Evolutionary conservation across 53 echinoderm and acorn worm species (phyloP).

Genomic region (Henricia sp.): DNA sequence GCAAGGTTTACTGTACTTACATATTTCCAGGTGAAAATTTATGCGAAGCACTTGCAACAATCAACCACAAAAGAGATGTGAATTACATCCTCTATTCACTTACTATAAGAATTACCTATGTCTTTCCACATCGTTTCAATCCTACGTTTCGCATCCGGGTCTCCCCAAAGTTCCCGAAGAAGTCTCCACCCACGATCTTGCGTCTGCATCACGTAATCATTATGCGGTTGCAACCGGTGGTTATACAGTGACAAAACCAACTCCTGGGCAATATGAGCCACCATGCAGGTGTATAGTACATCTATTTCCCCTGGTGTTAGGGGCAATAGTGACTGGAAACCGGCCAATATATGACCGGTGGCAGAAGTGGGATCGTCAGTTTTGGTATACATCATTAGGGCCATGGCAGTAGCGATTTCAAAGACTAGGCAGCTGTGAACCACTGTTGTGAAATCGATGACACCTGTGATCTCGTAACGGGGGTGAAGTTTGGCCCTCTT

Average conservation of each 20-base stretch:
- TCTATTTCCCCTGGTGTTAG: slow-evolving; percentile 59
- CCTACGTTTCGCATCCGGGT: slow-evolving; percentile 2
- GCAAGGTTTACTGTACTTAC: no score
- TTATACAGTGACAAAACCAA: slow-evolving; percentile 59
- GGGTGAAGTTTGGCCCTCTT: not conserved
- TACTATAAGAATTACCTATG: not conserved
- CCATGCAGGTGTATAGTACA: slow-evolving; percentile 64
- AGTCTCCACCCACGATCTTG: slow-evolving; percentile 73
- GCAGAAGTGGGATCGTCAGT: slow-evolving; percentile 61
- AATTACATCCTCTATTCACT: no score
- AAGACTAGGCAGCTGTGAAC: slow-evolving; percentile 66
- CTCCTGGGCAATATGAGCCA: slow-evolving; percentile 68
- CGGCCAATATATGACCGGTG: slow-evolving; percentile 65
- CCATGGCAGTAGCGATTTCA: slow-evolving; percentile 72
- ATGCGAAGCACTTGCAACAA: no score
- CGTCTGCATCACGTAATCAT: slow-evolving; percentile 60
- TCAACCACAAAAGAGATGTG: no score
- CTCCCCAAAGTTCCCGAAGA: slow-evolving; percentile 52
- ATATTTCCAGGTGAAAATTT: no score
- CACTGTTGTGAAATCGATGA: slow-evolving; percentile 82
- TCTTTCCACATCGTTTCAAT: slow-evolving; percentile 32
- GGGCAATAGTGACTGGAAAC: slow-evolving; percentile 55
- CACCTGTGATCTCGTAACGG: slow-evolving; percentile 57
- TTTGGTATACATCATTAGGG: slow-evolving; percentile 68
- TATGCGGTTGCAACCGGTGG: slow-evolving; percentile 48